Percentiles rank a stretch among this genome's conserved stretches.
phyloP scores from a whole-genome alignment of 2,113 vertebrate genomes.

The Coreoperca whiteheadi region DNA sequence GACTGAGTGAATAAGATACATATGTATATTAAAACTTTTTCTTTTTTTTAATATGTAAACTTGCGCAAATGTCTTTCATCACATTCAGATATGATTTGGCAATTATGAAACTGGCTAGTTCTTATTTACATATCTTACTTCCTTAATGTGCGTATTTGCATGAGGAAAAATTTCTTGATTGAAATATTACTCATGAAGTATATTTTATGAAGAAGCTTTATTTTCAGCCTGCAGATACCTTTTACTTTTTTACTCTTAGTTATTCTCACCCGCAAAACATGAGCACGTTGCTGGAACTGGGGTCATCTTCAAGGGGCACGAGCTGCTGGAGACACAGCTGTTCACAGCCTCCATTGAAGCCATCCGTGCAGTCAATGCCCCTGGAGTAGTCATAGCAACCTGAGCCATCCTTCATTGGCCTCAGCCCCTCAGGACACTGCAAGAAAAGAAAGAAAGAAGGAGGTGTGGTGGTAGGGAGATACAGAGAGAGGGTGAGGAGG shows the following conservation, averaged over 20 bases:
- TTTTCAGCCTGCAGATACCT: slow-evolving; percentile 21
- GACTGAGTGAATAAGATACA: background rate
- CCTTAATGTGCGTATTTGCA: background rate
- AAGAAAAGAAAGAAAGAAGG: slow-evolving; percentile 1
- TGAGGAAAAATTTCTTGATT: slow-evolving; percentile 6
- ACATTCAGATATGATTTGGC: background rate
- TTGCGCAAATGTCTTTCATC: background rate
- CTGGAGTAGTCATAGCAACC: slow-evolving; percentile 98
- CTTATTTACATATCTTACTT: slow-evolving; percentile 13
- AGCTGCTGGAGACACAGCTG: slow-evolving; percentile 98
- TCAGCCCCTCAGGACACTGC: slow-evolving; percentile 95
- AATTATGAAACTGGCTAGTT: background rate
- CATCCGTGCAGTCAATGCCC: slow-evolving; percentile 97
- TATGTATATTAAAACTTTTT: background rate
- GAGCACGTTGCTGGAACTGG: slow-evolving; percentile 93
- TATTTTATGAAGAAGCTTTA: slow-evolving; percentile 14
- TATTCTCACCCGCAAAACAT: slow-evolving; percentile 98
- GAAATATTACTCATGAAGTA: slow-evolving; percentile 29
- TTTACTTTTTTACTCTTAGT: background rate
- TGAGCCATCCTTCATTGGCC: slow-evolving; percentile 97
- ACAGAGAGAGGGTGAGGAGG: slow-evolving; percentile 11
- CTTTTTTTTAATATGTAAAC: background rate
- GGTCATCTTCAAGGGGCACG: slow-evolving; percentile 90
- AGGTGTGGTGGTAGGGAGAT: slow-evolving; percentile 33
- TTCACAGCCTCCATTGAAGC: slow-evolving; percentile 97